Evolutionary conservation across 1,140 invertebrate genomes (phyloP).

Genomic region (Ptiloglossa arizonensis): DNA sequence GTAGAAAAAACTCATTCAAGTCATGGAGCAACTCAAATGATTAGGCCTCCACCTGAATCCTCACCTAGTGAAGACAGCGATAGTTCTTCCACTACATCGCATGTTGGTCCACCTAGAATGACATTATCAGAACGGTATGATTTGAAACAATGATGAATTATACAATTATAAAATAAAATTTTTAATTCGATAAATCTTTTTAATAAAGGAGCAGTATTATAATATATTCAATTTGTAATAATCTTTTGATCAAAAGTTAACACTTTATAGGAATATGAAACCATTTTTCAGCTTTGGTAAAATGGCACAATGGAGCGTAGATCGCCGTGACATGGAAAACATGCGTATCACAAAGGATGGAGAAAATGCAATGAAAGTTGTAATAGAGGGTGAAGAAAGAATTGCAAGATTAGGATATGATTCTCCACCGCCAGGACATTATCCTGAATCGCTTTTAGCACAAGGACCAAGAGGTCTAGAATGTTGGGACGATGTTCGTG

Average conservation of each 20-base stretch:
- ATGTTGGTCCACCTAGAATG: constrained; percentile 81
- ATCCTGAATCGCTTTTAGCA: constrained; percentile 87
- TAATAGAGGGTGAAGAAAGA: constrained; percentile 86
- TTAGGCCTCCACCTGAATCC: constrained; percentile 77
- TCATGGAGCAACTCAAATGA: constrained; percentile 71
- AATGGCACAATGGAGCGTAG: constrained; percentile 93
- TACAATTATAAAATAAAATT: not conserved
- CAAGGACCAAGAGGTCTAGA: constrained; percentile 88
- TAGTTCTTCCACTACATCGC: constrained; percentile 80
- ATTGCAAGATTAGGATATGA: constrained; percentile 79
- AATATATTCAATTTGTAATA: not conserved
- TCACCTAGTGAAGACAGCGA: constrained; percentile 80
- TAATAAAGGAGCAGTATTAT: not conserved
- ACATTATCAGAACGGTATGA: constrained; percentile 82
- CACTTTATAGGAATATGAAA: not conserved
- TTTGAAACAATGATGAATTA: not conserved
- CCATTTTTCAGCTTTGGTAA: constrained; percentile 87
- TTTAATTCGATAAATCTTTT: not conserved
- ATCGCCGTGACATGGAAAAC: constrained; percentile 90
- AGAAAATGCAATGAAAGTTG: constrained; percentile 88
- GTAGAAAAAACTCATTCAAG: constrained; percentile 77
- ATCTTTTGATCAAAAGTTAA: not conserved
- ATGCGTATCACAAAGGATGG: constrained; percentile 91
- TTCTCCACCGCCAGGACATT: constrained; percentile 89
- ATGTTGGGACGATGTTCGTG: constrained; percentile 92